Evolutionary conservation across 1,140 invertebrate species (phyloP).

Genomic region (Agrilus planipennis): DNA sequence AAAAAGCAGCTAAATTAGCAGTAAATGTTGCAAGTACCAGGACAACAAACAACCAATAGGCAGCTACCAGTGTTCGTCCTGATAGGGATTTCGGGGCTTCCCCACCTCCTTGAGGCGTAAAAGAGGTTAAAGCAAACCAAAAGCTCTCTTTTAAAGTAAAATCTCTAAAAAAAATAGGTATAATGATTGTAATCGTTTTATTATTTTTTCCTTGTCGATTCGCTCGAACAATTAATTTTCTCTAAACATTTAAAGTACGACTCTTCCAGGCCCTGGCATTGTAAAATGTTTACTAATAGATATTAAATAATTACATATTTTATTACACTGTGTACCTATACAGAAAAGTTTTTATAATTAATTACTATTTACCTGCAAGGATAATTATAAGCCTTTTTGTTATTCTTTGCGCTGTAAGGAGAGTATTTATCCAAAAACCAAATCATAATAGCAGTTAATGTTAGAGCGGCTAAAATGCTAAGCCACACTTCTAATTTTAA

Average conservation of each 20-base stretch:
- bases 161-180: constrained; percentile 53
- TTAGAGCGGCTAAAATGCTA: constrained; percentile 70
- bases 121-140: constrained; percentile 87
- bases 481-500: constrained; percentile 77
- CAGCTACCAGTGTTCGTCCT: constrained; percentile 72
- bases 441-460: constrained; percentile 74
- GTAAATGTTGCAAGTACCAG: constrained; percentile 92
- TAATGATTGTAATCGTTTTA: too few relatives aligned
- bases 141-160: constrained; percentile 84
- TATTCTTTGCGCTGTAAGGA: constrained; percentile 77
- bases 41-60: constrained; percentile 88
- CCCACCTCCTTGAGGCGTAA: constrained; percentile 82
- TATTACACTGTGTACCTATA: background rate
- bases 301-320: too few relatives aligned
- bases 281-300: too few relatives aligned
- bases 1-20: constrained; percentile 90
- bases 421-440: constrained; percentile 83
- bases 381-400: constrained; percentile 67
- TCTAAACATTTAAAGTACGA: too few relatives aligned
- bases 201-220: too few relatives aligned
- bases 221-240: too few relatives aligned
- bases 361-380: constrained; percentile 63
- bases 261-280: too few relatives aligned
- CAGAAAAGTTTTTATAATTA: background rate
- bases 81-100: constrained; percentile 77